Evolutionary conservation across 2,888 invertebrate species (phyloP), one percentile per base, ranked within the genome.

Genomic region (Diarsia rubi): DNA sequence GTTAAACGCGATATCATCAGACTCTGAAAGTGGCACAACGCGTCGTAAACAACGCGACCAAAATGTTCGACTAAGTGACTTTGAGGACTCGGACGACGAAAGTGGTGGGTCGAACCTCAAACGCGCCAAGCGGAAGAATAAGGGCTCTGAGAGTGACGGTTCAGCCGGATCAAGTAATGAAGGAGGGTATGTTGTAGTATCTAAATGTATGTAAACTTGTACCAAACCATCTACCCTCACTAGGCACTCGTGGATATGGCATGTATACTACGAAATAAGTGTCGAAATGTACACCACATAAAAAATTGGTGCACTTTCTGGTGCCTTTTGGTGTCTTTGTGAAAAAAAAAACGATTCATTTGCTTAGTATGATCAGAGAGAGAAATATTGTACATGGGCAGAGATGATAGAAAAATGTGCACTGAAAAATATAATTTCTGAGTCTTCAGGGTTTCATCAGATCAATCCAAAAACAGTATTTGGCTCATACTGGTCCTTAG

Each of bases 51-150:
- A 75, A 27, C 45, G n/a, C 21, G 90, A 90, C 27, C 79, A 76
- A 2, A 86, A 82, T 4, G 90, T 79, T 0, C 91, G 80, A 65
- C 9, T 92, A 66, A 96, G 95, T 75, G 96, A 96, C 83, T 96
- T 96, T 69, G 96, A 95, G 12, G 95, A 95, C 59, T 94, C 94
- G 0, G 95, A 92, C 0, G 94, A 91, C 0, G 94, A 95, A 2
- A 88, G 88, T 69, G 93, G 92, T 0, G 93, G 93, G 49, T 75
- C 92, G 0, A 79, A 62, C 21, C 8, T 65, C 0, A 94, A 92
- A 79, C 93, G 91, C 75, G 85, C 86, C 60, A 95, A 94, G 83
- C 89, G 94, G 81, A 96, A 94, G 92, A 95, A 94, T 88, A 94
- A 92, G 71, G 89, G 62, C 0, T 87, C 85, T 2, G 95, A 94